These are phyloP conservation scores for Rhyacophila brunnea DNA, from an alignment of 1,140 invertebrate genomes.

Conservation along the genomic window DNA sequence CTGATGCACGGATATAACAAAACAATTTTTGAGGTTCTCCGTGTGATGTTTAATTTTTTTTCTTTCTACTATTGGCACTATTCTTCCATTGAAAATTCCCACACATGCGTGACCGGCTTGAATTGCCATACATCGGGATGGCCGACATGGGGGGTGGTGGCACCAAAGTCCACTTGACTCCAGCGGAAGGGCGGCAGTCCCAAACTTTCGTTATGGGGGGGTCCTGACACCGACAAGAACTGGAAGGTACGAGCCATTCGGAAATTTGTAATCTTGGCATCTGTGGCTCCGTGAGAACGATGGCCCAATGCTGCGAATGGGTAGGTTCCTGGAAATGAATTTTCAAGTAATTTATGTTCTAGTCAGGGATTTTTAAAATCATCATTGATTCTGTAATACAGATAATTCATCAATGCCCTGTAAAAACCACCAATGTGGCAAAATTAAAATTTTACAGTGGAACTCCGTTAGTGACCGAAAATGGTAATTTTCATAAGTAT, in stretches of 20 bases:
- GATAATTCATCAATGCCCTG: no score
- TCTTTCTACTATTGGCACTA: no score
- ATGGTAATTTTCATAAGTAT: no score
- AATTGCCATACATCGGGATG: constrained; percentile 66
- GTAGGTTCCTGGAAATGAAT: constrained; percentile 52
- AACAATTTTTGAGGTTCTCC: no score
- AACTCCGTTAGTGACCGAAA: no score
- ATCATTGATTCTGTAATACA: no score
- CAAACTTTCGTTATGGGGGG: constrained; percentile 55
- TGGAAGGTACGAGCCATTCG: constrained; percentile 43
- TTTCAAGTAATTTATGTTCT: no score
- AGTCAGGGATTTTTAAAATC: no score
- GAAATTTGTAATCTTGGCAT: constrained; percentile 60
- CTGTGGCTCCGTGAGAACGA: constrained; percentile 63
- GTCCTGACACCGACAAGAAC: constrained; percentile 61
- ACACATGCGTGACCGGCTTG: constrained; percentile 52
- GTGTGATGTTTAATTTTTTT: no score
- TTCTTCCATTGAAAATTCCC: constrained; percentile 36
- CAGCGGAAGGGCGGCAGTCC: constrained; percentile 64
- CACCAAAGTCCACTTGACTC: constrained; percentile 59
- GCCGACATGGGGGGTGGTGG: constrained; percentile 56
- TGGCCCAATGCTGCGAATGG: constrained; percentile 65
- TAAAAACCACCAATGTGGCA: no score
- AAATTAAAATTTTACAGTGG: no score
- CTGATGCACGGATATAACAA: background rate